Conservation (phyloP, 2,113 vertebrate genomes). For the Toxotes jaculatrix region DNA sequence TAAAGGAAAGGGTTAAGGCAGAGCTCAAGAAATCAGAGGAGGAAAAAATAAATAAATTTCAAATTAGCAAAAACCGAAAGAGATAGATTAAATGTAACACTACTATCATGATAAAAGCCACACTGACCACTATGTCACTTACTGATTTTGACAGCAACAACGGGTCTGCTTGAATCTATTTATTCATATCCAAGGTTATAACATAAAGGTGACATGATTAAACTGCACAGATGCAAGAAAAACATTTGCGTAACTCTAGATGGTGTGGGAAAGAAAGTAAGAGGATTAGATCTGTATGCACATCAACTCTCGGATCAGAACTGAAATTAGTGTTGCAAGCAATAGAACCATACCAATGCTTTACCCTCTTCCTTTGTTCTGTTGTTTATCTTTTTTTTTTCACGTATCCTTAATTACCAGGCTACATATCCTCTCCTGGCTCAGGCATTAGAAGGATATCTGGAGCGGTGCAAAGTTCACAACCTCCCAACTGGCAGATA, state of each 20-base stretch:
- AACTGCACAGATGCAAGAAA: constrained; percentile 43
- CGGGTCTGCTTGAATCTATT: neutral
- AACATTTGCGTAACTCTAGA: constrained; percentile 51
- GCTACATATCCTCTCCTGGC: neutral
- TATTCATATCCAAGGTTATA: constrained; percentile 20
- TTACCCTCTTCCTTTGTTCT: constrained; percentile 31
- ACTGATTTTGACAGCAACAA: constrained; percentile 29
- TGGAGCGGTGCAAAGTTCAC: neutral
- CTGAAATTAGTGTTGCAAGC: constrained; percentile 40
- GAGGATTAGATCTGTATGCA: constrained; percentile 47
- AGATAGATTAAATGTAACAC: neutral
- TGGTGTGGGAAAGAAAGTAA: constrained; percentile 48
- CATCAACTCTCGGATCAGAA: constrained; percentile 31
- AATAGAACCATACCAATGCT: neutral
- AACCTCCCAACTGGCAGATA: neutral
- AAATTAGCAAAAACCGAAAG: neutral
- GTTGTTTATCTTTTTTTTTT: constrained; percentile 4
- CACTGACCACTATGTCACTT: neutral
- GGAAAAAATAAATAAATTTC: neutral
- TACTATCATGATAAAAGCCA: neutral
- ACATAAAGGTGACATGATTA: constrained; percentile 44
- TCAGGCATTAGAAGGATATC: neutral
- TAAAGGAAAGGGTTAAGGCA: neutral
- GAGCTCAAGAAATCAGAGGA: neutral
- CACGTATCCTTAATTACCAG: constrained; percentile 3